Evolutionary conservation across 2,113 vertebrate species (phyloP), one percentile per base, ranked within the genome.

Genomic region (Lycocorax pyrrhopterus): DNA sequence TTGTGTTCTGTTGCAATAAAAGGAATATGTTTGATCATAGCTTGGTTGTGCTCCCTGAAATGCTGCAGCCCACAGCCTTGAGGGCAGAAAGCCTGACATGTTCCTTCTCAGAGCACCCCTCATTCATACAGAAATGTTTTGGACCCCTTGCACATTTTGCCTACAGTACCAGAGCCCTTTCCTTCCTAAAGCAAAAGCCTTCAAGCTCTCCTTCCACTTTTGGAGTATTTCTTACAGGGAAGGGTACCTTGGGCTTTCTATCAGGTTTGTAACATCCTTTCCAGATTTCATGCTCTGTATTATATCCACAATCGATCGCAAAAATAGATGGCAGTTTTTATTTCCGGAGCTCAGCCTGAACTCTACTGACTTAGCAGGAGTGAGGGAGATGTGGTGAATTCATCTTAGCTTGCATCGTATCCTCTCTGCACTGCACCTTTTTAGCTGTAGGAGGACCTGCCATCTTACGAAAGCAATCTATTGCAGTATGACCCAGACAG

Each of bases 1-100:
- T 67, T 86, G 82, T 87, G 79, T 51, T 84, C 56, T 93, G 66
- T 84, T 94, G 72, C 83, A 95, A 82, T 87, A 60, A 78, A 92
- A 80, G 37, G 39, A 88, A 6, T 71, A 49, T 19, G 25, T 77
- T 75, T 88, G 82, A 81, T 82, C 21, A 32, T n/a, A 53, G n/a
- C 35, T 77, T 72, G 71, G 56, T 66, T 77, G 41, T 37, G 46
- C 84, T 62, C 15, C 32, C 59, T 29, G 35, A 77, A 89, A 63
- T 56, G 62, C 60, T 79, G 69, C 76, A 91, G 58, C n/a, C 64
- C 68, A 30, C 35, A 67, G 78, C 44, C 69, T 51, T 1, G 2
- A 85, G 66, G 87, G 68, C 56, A 81, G 73, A 58, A 84, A 95
- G 13, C 17, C 27, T 53, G 33, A 62, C 29, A 29, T 3, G 13